A percentile compares a stretch with the other conserved stretches of the same genome.
Evolutionary conservation across 2,113 vertebrate genomes (phyloP).

Genomic region (Kryptolebias marmoratus): DNA sequence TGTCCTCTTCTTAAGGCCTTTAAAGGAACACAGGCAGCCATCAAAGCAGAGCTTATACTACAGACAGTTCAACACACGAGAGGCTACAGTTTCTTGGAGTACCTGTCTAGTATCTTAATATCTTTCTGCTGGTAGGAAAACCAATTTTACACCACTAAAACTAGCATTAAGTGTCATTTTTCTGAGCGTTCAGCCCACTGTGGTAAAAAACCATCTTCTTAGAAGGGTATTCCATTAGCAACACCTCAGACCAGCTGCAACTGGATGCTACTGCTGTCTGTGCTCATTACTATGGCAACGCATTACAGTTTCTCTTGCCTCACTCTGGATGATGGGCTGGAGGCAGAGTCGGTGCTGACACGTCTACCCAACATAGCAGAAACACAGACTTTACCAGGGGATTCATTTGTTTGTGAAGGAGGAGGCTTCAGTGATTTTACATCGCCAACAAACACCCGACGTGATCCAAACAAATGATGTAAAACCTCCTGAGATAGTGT

Average conservation of each 20-base stretch:
- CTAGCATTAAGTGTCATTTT: background rate
- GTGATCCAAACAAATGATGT: slow-evolving; percentile 41
- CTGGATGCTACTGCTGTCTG: background rate
- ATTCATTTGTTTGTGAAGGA: background rate
- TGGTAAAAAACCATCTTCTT: slow-evolving; percentile 5
- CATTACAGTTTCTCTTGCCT: background rate
- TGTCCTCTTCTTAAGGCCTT: slow-evolving; percentile 60
- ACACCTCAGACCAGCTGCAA: background rate
- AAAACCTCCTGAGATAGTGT: slow-evolving; percentile 76
- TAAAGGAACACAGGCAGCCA: slow-evolving; percentile 17
- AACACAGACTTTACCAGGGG: background rate
- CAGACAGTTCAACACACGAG: slow-evolving; percentile 7
- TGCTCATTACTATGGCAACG: slow-evolving; percentile 17
- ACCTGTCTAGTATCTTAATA: slow-evolving; percentile 22
- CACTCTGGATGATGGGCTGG: slow-evolving; percentile 1
- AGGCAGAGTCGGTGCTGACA: background rate
- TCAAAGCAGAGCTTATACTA: background rate
- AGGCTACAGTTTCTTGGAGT: slow-evolving; percentile 20
- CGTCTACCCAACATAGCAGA: background rate
- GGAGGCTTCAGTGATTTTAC: background rate
- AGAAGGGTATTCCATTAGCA: background rate
- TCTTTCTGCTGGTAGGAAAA: slow-evolving; percentile 16
- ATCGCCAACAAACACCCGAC: slow-evolving; percentile 8
- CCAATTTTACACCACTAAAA: slow-evolving; percentile 9
- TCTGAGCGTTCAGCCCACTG: background rate